Conservation (phyloP, 2,797 vertebrate species). For the Betta splendens region DNA sequence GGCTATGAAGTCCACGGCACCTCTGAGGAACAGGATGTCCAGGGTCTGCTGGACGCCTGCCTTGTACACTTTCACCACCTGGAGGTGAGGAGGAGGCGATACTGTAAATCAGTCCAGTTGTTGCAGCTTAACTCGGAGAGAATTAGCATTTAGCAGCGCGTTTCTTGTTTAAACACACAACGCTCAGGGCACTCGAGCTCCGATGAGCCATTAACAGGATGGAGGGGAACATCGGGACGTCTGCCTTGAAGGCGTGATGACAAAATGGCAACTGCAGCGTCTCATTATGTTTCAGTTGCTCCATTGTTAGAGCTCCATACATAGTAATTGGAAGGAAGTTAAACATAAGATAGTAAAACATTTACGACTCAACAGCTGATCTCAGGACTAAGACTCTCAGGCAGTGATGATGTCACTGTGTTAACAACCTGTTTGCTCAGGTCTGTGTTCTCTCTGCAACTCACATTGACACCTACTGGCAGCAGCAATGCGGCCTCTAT, state of each 20-base stretch:
- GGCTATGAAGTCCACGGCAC: slow-evolving; percentile 89
- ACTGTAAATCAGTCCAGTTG: neutral
- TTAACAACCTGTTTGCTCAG: slow-evolving; percentile 34
- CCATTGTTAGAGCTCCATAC: neutral
- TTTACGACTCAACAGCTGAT: no score
- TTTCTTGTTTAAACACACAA: neutral
- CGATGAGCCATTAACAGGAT: slow-evolving; percentile 1
- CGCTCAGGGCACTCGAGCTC: neutral
- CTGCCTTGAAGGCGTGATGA: slow-evolving; percentile 1
- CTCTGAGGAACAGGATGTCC: slow-evolving; percentile 91
- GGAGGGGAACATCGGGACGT: slow-evolving; percentile 15
- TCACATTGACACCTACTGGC: slow-evolving; percentile 36
- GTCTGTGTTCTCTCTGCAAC: slow-evolving; percentile 26
- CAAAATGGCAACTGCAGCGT: neutral
- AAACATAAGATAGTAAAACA: no score
- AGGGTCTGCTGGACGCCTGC: slow-evolving; percentile 93
- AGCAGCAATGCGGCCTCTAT: slow-evolving; percentile 47
- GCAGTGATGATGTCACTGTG: slow-evolving; percentile 12
- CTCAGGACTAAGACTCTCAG: slow-evolving; percentile 35
- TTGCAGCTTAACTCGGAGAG: neutral
- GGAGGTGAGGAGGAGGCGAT: no score
- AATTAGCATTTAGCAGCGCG: neutral
- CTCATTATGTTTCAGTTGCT: neutral
- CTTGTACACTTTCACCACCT: slow-evolving; percentile 90
- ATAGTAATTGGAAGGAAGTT: neutral